Evolutionary conservation across 2,888 invertebrate genomes (phyloP), one percentile per base, ranked within the genome.

Genomic region (Cephus pygmeus): DNA sequence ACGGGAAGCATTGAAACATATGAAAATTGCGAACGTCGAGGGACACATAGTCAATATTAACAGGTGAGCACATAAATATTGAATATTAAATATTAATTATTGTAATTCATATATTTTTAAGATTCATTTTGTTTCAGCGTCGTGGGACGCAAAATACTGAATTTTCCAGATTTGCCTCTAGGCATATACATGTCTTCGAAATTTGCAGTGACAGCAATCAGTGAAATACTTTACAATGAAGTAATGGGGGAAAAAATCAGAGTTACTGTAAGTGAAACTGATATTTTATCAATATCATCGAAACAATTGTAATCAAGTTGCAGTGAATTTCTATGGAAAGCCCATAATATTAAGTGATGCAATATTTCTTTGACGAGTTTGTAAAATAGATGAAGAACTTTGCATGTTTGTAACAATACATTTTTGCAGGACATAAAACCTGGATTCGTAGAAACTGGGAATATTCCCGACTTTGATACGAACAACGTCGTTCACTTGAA

Each of bases 371-470:
- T 73, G 40, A 76, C 73, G 11, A 30, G 15, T 68, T 73, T 73
- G n/a, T 73, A 75, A 76, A 33, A n/a, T 30, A 33, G 56, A 34
- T 36, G 12, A 36, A 4, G 12, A 40, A 40, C 23, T 23, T 68
- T 75, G 73, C 69, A 34, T 15, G 31, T 34, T 35, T 34, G 4
- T 69, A 34, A 76, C 34, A 31, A 34, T 71, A 71, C 33, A 34
- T 79, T 75, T 77, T 87, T 87, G 34, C 84, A 95, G 95, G 94
- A 94, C 83, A 90, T 95, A 73, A 94, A 94, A 74, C 95, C 95
- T 0, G 95, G 95, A 12, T 88, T 93, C 83, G 94, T 94, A 33
- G 91, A 92, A 75, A 94, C 94, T 0, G 92, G 92, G 81, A 92
- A 93, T 75, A 85, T 92, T 40, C 0, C 4, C 23, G 36, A 34